Evolutionary conservation across 2,113 vertebrate genomes (phyloP).

Genomic region (Strigops habroptila): DNA sequence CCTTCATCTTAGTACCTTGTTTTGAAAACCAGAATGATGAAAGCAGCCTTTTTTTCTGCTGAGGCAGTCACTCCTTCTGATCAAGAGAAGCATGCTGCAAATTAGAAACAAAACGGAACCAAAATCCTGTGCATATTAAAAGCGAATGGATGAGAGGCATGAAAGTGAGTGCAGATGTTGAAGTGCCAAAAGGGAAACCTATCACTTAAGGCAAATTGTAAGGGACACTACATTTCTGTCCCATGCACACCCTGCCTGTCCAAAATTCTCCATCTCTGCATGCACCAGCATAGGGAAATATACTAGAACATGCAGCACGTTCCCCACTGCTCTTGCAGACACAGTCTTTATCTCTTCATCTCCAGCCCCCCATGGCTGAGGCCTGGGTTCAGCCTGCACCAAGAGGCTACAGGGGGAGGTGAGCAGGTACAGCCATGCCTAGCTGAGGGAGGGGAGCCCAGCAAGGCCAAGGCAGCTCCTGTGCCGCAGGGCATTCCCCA

Average conservation of each 20-base stretch:
- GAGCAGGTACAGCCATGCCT: background rate
- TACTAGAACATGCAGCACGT: fast-evolving
- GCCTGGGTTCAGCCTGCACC: background rate
- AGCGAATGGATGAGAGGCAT: background rate
- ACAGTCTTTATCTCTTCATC: background rate
- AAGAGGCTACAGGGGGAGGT: background rate
- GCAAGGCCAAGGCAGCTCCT: background rate
- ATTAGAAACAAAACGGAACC: constrained; percentile 10
- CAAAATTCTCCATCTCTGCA: background rate
- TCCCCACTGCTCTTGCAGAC: background rate
- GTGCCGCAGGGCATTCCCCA: background rate
- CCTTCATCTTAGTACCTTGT: background rate
- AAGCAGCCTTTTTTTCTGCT: background rate
- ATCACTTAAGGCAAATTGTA: too few relatives aligned
- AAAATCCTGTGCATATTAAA: background rate
- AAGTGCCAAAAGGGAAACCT: background rate
- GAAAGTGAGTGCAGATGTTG: background rate
- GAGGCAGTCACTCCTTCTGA: background rate
- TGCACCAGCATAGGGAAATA: fast-evolving
- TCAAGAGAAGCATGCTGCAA: constrained; percentile 9
- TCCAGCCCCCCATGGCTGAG: background rate
- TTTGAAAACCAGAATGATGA: constrained; percentile 3
- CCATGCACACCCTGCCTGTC: fast-evolving
- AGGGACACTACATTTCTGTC: background rate
- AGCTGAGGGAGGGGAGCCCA: background rate